Evolutionary conservation across 2,888 invertebrate species (phyloP).

Genomic region (Habroteleia sp.): DNA sequence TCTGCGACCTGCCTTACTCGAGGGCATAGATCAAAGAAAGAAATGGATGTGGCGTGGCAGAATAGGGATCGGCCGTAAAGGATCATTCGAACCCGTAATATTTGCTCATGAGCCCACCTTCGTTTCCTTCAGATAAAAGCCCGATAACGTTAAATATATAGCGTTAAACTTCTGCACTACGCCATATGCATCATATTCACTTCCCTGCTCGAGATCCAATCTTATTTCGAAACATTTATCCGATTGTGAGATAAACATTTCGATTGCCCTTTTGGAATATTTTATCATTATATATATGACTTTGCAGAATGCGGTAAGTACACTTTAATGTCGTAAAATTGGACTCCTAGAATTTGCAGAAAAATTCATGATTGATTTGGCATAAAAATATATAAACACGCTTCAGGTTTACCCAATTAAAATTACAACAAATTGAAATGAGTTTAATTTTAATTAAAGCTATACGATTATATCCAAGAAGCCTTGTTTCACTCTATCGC

Average conservation of each 20-base stretch:
- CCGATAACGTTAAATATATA: conserved; percentile 54
- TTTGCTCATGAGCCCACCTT: conserved; percentile 48
- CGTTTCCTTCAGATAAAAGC: conserved; percentile 36
- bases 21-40: conserved; percentile 41
- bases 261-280: conserved; percentile 10
- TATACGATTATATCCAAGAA: too few species aligned
- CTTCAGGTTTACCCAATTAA: too few species aligned
- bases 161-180: conserved; percentile 49
- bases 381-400: too few species aligned
- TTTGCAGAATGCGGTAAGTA: too few species aligned
- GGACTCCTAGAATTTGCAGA: too few species aligned
- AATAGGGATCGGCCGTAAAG: conserved; percentile 21
- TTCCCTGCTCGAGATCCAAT: conserved; percentile 19
- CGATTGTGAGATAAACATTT: conserved; percentile 24
- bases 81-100: conserved; percentile 49
- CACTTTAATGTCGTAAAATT: too few species aligned
- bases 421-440: too few species aligned
- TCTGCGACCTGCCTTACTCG: conserved; percentile 40
- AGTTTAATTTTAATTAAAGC: too few species aligned
- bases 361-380: too few species aligned
- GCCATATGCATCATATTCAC: conserved; percentile 35
- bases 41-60: conserved; percentile 8
- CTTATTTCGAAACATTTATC: conserved; percentile 4
- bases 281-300: too few species aligned
- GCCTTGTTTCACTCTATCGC: too few species aligned